Evolutionary conservation across 1,140 invertebrate genomes (phyloP).

Genomic region (Anastatus disparis): DNA sequence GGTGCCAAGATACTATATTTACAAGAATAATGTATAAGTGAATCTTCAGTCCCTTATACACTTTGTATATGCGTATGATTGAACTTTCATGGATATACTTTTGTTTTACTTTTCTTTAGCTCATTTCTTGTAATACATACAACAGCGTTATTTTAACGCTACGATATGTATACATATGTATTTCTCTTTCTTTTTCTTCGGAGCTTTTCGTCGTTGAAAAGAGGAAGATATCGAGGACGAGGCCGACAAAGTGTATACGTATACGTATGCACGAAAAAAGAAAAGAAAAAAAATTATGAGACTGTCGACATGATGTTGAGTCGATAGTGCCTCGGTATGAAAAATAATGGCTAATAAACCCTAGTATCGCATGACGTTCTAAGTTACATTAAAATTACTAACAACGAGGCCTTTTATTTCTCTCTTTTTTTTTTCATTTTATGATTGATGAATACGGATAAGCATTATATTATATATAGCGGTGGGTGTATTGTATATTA

Average conservation of each 20-base stretch:
- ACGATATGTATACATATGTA: neutral
- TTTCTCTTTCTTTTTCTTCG: neutral
- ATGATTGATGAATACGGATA: constrained; percentile 42
- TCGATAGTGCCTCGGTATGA: constrained; percentile 40
- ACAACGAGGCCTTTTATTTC: constrained; percentile 38
- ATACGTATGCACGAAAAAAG: too few relatives aligned
- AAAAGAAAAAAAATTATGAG: constrained; percentile 24
- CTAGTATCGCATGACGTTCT: constrained; percentile 37
- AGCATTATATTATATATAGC: too few relatives aligned
- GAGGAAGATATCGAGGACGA: constrained; percentile 36
- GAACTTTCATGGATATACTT: constrained; percentile 7
- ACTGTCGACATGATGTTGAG: constrained; percentile 42
- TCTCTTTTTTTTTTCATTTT: too few relatives aligned
- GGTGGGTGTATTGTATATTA: too few relatives aligned
- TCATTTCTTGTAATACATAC: too few relatives aligned
- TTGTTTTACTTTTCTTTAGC: constrained; percentile 2
- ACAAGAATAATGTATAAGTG: neutral
- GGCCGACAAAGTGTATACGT: constrained; percentile 39
- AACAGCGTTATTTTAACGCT: constrained; percentile 29
- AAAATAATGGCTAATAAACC: constrained; percentile 45
- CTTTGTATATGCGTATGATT: constrained; percentile 16
- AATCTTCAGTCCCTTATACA: neutral
- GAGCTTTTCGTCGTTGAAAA: neutral
- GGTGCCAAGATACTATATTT: constrained; percentile 22
- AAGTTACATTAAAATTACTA: constrained; percentile 44